phyloP scores from a whole-genome alignment of 2,888 invertebrate species.

The Gnatocerus cornutus region DNA sequence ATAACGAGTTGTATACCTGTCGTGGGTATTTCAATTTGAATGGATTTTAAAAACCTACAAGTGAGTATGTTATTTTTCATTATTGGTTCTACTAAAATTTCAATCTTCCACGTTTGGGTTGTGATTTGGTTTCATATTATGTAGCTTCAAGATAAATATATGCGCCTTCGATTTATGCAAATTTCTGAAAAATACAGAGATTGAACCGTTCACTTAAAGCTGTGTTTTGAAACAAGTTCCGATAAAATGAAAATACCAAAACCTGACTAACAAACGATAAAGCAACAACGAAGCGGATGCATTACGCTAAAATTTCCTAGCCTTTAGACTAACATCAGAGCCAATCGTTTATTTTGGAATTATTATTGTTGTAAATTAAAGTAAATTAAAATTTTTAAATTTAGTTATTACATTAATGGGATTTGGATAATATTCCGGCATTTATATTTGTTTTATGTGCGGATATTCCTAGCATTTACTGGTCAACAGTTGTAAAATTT shows the following conservation, averaged over 20 bases:
- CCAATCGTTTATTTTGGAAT: too few species aligned
- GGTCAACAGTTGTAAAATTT: constrained; percentile 3
- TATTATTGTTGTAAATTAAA: too few species aligned
- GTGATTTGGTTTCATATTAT: constrained; percentile 8
- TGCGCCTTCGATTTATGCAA: constrained; percentile 11
- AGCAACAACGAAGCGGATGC: too few species aligned
- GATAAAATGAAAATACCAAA: too few species aligned
- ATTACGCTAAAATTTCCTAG: too few species aligned
- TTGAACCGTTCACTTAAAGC: constrained; percentile 7
- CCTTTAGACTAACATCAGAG: too few species aligned
- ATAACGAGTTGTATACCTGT: neutral
- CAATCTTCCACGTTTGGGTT: constrained; percentile 13
- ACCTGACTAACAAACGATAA: too few species aligned
- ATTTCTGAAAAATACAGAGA: constrained; percentile 10
- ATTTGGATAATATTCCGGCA: neutral
- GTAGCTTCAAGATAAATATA: constrained; percentile 17
- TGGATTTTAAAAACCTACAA: constrained; percentile 3
- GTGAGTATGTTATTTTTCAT: constrained; percentile 10
- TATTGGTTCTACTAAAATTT: constrained; percentile 15
- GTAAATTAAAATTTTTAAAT: too few species aligned
- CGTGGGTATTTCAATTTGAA: neutral
- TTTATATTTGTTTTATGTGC: neutral
- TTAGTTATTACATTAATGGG: too few species aligned
- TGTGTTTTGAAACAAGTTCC: too few species aligned
- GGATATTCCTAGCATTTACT: constrained; percentile 4